Base-by-base conservation (phyloP, 2,797 vertebrate species). In the Okamejei kenojei region DNA sequence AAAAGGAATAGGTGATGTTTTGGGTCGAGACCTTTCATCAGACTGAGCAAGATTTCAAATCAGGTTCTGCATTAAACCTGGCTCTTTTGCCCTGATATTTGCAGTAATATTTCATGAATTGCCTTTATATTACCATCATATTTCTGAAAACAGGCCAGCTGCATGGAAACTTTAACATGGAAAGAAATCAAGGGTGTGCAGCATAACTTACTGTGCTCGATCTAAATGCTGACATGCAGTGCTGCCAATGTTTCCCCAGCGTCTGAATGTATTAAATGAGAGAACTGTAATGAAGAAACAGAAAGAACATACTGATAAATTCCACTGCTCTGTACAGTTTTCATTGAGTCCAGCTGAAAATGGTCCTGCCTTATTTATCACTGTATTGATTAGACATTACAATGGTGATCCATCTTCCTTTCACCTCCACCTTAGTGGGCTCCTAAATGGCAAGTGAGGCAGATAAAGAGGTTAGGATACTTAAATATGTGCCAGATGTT, bases 401-500 rank as follows among this genome's bases (percentile, higher is more conserved):
- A 68, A 35, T 35, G 61, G 84, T 88, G 84, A 88, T 88, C 63
- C 84, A 88, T 88, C 61, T 88, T 88, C 84, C 84, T 68, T 88
- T 88, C 61, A 35, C 84, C 84, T 68, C n/a, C 35, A 84, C 63
- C 84, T 68, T 35, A 3, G 84, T 8, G 32, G 35, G 29, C 63
- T 68, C 84, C 84, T 68, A 88, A 88, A 88, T 68, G 63, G n/a
- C 1, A 68, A 88, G 84, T 63, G 13, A 63, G 32, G 84, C n/a
- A 88, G 63, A 88, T 88, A 88, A 88, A 68, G 84, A 88, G n/a
- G 17, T 88, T 88, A 10, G 61, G 61, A 68, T 88, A 68, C 32
- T n/a, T 86, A 86, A 86, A 65, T 86, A 61, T 65, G 17, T 88
- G 61, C 84, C 84, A 88, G 84, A 88, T 88, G n/a, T 68, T 88